These are phyloP conservation scores for Hyalella azteca DNA, from an alignment of 2,888 invertebrate genomes.

Conservation along the genomic window DNA sequence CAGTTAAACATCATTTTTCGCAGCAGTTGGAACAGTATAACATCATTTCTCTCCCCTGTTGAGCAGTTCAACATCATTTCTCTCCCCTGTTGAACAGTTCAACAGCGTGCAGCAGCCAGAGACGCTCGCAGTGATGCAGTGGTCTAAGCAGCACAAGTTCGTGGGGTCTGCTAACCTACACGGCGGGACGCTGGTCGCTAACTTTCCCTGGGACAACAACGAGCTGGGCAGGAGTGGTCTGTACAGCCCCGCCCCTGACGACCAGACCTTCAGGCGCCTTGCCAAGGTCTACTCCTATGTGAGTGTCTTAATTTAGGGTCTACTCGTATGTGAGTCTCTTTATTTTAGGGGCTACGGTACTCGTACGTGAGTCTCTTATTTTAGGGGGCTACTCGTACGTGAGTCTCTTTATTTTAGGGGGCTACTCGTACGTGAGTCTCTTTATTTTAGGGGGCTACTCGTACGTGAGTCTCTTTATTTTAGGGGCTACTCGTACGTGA, in stretches of 20 bases:
- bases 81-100: slow-evolving; percentile 60
- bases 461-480: too few species aligned
- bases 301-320: too few species aligned
- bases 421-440: too few species aligned
- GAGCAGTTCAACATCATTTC: neutral
- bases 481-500: too few species aligned
- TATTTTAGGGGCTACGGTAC: too few species aligned
- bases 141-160: slow-evolving; percentile 84
- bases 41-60: neutral
- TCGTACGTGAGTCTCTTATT: too few species aligned
- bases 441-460: too few species aligned
- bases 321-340: too few species aligned
- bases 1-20: neutral
- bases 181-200: slow-evolving; percentile 85
- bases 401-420: too few species aligned
- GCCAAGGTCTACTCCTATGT: slow-evolving; percentile 66
- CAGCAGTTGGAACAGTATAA: neutral
- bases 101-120: slow-evolving; percentile 75
- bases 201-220: slow-evolving; percentile 81
- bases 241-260: slow-evolving; percentile 74
- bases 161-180: slow-evolving; percentile 91
- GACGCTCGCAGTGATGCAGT: slow-evolving; percentile 85
- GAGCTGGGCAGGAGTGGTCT: slow-evolving; percentile 35
- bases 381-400: too few species aligned
- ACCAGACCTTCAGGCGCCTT: slow-evolving; percentile 78